Evolutionary conservation across 1,140 invertebrate genomes (phyloP), one percentile per base, ranked within the genome.

Genomic region (Drosophila varians): DNA sequence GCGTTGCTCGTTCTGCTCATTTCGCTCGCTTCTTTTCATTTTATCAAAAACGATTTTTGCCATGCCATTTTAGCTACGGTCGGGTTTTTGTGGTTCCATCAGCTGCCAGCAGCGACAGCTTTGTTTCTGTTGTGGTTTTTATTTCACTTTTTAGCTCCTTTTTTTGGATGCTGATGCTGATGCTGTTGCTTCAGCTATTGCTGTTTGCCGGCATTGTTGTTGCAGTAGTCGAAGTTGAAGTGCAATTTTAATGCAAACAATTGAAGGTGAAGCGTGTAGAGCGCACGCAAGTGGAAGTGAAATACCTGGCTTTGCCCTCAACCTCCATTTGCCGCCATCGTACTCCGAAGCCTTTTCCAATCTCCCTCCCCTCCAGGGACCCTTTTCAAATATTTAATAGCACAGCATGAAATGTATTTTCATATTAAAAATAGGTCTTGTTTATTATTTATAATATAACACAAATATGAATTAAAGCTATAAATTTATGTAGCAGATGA

Each of bases 161-260:
- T 14, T 38, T 40, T 25, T 57, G 31, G 43, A 45, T n/a, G n/a
- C n/a, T 47, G 38, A 23, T 64, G 49, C 46, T 18, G 64, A 61
- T 70, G 58, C 57, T 76, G 73, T 45, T 48, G 52, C 46, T 46
- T 51, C 19, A 53, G 21, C 21, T 21, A 21, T 21, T 21, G 21
- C 23, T 52, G 56, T 38, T 65, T 61, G 26, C 34, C 38, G 36
- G 48, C 54, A 62, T 48, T 72, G 71, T 74, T 74, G 60, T 74
- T 74, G 78, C 76, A 84, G 76, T 74, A 87, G 77, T 84, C 80
- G 77, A 84, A 86, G 61, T 61, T 87, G 76, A 80, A 84, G 80
- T 84, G 80, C 80, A 84, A 84, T 84, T 84, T 84, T 84, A 84
- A 84, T 84, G 82, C 80, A 84, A 84, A 84, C 80, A 84, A 84